phyloP scores from a whole-genome alignment of 2,888 invertebrate species.

The Tethea ocularis region DNA sequence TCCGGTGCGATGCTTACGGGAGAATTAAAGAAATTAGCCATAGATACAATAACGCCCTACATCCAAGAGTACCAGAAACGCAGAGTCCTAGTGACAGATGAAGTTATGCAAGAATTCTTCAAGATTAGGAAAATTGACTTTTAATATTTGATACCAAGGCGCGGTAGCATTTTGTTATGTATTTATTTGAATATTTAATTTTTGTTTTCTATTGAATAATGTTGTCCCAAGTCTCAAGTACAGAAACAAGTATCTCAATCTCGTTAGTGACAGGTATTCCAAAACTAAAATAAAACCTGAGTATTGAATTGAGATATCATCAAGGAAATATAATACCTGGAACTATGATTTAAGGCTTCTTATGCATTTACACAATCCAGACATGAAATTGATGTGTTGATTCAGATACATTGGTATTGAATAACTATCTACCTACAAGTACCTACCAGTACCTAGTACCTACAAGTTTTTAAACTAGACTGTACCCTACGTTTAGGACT shows the following conservation, averaged over 20 bases:
- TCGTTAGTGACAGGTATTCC: too few species aligned
- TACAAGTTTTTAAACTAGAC: not conserved
- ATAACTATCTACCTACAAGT: not conserved
- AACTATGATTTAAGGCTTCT: too few species aligned
- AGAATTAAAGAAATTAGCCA: slow-evolving; percentile 95
- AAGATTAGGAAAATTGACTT: slow-evolving; percentile 90
- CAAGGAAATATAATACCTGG: not conserved
- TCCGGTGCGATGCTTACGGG: slow-evolving; percentile 96
- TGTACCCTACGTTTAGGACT: not conserved
- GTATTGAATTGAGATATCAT: not conserved
- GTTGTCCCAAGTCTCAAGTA: not conserved
- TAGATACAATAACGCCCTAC: slow-evolving; percentile 87
- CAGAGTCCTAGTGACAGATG: slow-evolving; percentile 92
- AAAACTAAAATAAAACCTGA: too few species aligned
- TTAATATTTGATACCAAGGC: slow-evolving; percentile 33
- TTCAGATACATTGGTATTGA: too few species aligned
- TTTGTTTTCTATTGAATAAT: slow-evolving; percentile 3
- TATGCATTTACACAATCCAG: too few species aligned
- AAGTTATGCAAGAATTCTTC: slow-evolving; percentile 92
- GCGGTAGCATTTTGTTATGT: slow-evolving; percentile 9
- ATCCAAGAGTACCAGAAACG: slow-evolving; percentile 92
- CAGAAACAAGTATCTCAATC: not conserved
- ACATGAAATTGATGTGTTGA: too few species aligned
- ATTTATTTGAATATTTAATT: not conserved
- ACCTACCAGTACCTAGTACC: not conserved